A percentile compares a stretch with the other conserved stretches of the same genome.
Evolutionary conservation across 2,113 vertebrate genomes (phyloP).

Genomic region (Centropristis striata): DNA sequence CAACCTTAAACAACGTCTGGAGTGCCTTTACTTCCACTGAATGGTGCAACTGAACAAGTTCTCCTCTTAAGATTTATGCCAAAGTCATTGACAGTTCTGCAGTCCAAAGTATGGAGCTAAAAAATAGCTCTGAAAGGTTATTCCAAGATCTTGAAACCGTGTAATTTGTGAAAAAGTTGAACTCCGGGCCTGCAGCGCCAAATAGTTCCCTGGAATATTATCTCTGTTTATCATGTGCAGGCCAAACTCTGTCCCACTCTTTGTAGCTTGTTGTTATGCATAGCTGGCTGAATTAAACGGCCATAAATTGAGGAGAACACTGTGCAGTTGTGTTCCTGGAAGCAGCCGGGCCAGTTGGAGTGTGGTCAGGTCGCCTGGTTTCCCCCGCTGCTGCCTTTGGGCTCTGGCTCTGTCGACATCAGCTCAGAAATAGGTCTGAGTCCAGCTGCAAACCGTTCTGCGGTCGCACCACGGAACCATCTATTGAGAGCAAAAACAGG

Average conservation of each 20-base stretch:
- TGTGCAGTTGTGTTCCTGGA: slow-evolving; percentile 79
- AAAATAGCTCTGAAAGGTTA: slow-evolving; percentile 37
- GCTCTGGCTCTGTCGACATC: slow-evolving; percentile 79
- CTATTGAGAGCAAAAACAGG: slow-evolving; percentile 64
- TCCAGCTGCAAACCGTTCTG: slow-evolving; percentile 79
- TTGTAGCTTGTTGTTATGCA: slow-evolving; percentile 68
- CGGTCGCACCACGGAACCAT: slow-evolving; percentile 75
- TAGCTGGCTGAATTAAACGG: slow-evolving; percentile 69
- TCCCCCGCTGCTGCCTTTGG: slow-evolving; percentile 67
- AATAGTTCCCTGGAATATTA: slow-evolving; percentile 61
- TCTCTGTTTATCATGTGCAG: slow-evolving; percentile 70
- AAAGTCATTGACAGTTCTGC: slow-evolving; percentile 19
- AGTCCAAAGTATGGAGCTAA: slow-evolving; percentile 30
- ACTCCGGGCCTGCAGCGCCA: slow-evolving; percentile 29
- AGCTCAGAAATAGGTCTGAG: slow-evolving; percentile 81
- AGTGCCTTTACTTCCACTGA: slow-evolving; percentile 43
- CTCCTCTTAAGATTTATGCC: slow-evolving; percentile 5
- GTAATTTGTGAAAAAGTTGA: slow-evolving; percentile 41
- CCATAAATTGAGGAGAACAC: slow-evolving; percentile 77
- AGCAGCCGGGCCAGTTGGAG: slow-evolving; percentile 63
- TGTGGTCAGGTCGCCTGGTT: slow-evolving; percentile 77
- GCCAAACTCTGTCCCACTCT: slow-evolving; percentile 68
- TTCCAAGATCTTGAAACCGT: slow-evolving; percentile 50
- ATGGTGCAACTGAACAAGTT: slow-evolving; percentile 16
- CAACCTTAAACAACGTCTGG: neutral